Evolutionary conservation across 37 sponge, comb jelly and placozoan genomes (phyloP).

Genomic region (Petrosia ficiformis): DNA sequence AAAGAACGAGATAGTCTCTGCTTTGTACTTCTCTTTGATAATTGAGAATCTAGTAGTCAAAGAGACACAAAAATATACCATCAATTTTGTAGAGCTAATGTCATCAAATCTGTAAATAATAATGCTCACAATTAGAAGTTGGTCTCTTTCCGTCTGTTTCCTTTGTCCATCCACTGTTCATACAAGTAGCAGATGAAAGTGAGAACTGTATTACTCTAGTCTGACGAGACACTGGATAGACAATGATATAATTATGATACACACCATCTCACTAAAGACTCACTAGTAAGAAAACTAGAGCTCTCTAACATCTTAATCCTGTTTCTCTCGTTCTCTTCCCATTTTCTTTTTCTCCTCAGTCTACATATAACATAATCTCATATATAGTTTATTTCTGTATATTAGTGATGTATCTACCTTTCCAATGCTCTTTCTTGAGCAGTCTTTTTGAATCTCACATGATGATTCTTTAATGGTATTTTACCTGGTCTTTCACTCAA

Average conservation of each 20-base stretch:
- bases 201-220: slow-evolving; percentile 54
- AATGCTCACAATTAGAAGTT: neutral
- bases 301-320: slow-evolving; percentile 22
- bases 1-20: neutral
- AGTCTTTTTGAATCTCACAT: slow-evolving; percentile 2
- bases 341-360: slow-evolving; percentile 26
- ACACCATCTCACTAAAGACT: neutral
- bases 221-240: slow-evolving; percentile 23
- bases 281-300: slow-evolving; percentile 25
- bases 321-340: slow-evolving; percentile 16
- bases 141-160: neutral
- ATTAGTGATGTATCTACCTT: slow-evolving; percentile 2
- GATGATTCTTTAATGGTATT: slow-evolving; percentile 19
- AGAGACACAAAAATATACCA: neutral
- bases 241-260: neutral
- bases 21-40: neutral
- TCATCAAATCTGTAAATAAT: neutral
- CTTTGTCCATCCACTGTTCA: slow-evolving; percentile 31
- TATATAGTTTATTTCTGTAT: neutral
- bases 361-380: slow-evolving; percentile 13
- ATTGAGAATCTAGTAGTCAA: neutral
- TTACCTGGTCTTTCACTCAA: neutral
- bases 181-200: slow-evolving; percentile 11
- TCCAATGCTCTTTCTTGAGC: slow-evolving; percentile 45
- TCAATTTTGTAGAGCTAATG: neutral